Evolutionary conservation across 2,888 invertebrate genomes (phyloP).

Genomic region (Drosophila formosana): DNA sequence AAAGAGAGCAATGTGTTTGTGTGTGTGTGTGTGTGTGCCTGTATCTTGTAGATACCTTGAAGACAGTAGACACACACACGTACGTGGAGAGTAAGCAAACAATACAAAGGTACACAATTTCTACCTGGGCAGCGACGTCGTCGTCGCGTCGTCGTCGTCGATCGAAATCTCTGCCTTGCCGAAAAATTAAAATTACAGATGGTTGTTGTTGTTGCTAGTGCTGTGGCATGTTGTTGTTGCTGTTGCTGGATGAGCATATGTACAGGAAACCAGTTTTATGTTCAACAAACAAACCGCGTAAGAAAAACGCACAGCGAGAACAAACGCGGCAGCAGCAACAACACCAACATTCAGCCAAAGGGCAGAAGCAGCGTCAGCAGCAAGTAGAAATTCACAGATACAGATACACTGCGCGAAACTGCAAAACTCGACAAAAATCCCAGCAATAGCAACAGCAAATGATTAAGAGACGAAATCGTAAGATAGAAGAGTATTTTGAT

Average conservation of each 20-base stretch:
- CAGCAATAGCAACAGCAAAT: background rate
- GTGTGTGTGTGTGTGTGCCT: conserved; percentile 35
- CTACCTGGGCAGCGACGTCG: conserved; percentile 70
- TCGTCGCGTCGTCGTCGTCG: conserved; percentile 54
- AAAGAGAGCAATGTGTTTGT: conserved; percentile 17
- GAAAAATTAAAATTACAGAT: conserved; percentile 79
- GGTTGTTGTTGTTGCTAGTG: conserved; percentile 60
- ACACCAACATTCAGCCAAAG: conserved; percentile 50
- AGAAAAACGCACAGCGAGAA: conserved; percentile 71
- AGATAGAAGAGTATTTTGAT: too few species aligned
- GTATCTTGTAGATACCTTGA: conserved; percentile 65
- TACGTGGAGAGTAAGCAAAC: conserved; percentile 46
- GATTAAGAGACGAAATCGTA: too few species aligned
- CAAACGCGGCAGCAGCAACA: conserved; percentile 53
- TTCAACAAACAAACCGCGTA: conserved; percentile 75
- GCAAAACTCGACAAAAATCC: background rate
- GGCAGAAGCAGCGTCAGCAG: conserved; percentile 53
- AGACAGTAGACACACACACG: conserved; percentile 59
- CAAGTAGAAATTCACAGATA: conserved; percentile 69
- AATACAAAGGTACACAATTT: conserved; percentile 74
- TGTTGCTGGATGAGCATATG: conserved; percentile 78
- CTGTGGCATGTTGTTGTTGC: conserved; percentile 20
- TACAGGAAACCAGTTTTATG: conserved; percentile 81
- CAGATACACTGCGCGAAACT: conserved; percentile 35
- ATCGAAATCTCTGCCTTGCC: conserved; percentile 79